Evolutionary conservation across 2,888 invertebrate species (phyloP), one percentile per base, ranked within the genome.

Genomic region (Diarsia brunnea): DNA sequence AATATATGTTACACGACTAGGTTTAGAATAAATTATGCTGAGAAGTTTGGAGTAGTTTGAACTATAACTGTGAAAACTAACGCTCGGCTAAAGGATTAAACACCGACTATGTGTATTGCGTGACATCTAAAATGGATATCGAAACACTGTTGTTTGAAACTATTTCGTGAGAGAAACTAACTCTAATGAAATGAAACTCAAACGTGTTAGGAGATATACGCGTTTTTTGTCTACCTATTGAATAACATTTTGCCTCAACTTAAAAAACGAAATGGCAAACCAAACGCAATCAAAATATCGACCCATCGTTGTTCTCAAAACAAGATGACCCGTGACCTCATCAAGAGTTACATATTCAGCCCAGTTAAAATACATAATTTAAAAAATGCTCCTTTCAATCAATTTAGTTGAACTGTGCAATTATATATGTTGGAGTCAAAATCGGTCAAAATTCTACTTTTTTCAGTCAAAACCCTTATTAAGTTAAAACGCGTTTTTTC

Each of bases 11-110:
- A 61, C 63, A 38, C 16, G 11, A 47, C 45, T 58, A 10, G 11
- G 45, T 55, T 69, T 69, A 49, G 4, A 63, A 43, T 69, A 69
- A 65, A 80, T 84, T 73, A 47, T 11, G 31, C 43, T 66, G 31
- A 27, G 45, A 60, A 65, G 51, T 68, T 72, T 49, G 53, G 27
- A 64, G 49, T 38, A 74, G 53, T 82, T 60, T 45, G 47, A 38
- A 38, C 38, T 66, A 58, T 53, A 19, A 58, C 11, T 60, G n/a
- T 7, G 45, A 1, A 53, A 73, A 73, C 47, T 53, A 64, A 60
- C 19, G 12, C n/a, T 21, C 16, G 14, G 16, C n/a, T 78, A 10
- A 0, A 53, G 14, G 12, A 73, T 76, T 11, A 77, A 55, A 7
- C n/a, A 70, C 14, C 19, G 11, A 31, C 27, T 60, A 49, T 60